Percentiles rank a stretch among this genome's conserved stretches.
These are phyloP conservation scores for Tarsius wallacei DNA, from an alignment of 2,797 vertebrate species.

Conservation along the genomic window DNA sequence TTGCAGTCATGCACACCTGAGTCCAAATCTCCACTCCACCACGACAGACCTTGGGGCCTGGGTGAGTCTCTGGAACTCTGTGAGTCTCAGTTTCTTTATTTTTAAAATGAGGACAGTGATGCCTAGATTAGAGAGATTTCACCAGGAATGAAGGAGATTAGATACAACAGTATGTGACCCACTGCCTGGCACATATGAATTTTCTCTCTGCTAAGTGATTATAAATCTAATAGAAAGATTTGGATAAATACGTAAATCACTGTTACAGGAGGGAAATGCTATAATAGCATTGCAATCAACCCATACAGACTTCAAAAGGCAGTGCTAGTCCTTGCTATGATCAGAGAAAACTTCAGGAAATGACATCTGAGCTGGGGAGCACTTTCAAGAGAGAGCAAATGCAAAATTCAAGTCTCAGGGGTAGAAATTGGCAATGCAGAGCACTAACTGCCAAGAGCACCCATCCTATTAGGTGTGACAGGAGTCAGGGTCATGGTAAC, in stretches of 20 bases:
- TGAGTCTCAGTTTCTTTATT: background rate
- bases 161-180: background rate
- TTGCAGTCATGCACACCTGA: background rate
- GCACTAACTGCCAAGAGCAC: background rate
- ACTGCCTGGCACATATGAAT: background rate
- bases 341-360: background rate
- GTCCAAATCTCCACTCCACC: background rate
- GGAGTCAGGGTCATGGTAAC: background rate
- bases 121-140: background rate
- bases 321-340: background rate
- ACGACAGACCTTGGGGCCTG: background rate
- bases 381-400: background rate
- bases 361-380: background rate
- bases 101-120: background rate
- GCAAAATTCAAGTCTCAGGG: background rate
- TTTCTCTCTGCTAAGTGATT: background rate
- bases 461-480: too few relatives aligned
- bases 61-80: background rate
- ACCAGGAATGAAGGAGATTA: background rate
- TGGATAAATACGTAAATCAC: background rate
- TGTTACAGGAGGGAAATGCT: background rate
- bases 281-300: accelerated
- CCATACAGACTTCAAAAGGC: background rate
- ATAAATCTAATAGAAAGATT: background rate
- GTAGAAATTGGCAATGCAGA: background rate